These are phyloP conservation scores for Tenthredo scrophulariae DNA, from an alignment of 2,888 invertebrate genomes.

Conservation along the genomic window DNA sequence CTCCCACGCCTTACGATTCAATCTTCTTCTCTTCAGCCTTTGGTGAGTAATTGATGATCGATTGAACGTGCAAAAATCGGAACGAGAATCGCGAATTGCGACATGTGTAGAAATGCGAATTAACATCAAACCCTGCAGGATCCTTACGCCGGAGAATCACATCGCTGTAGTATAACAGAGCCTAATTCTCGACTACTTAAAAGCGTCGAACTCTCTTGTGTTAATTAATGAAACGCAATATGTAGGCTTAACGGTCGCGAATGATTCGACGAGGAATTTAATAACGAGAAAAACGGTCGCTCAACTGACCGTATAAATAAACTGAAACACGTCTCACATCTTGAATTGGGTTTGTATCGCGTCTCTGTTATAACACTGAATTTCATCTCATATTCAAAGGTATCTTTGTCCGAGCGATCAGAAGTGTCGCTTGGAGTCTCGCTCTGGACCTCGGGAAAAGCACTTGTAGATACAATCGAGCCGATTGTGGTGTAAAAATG, in stretches of 20 bases:
- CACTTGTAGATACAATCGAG: neutral
- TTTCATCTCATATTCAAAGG: slow-evolving; percentile 32
- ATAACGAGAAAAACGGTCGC: slow-evolving; percentile 29
- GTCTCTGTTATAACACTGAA: neutral
- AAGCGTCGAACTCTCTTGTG: neutral
- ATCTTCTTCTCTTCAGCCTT: neutral
- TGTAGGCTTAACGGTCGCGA: neutral
- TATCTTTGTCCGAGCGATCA: neutral
- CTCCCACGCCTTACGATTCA: neutral
- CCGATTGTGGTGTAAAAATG: neutral
- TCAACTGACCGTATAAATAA: neutral
- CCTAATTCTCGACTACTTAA: neutral
- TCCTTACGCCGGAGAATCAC: neutral
- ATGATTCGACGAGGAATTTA: slow-evolving; percentile 26
- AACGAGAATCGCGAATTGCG: neutral
- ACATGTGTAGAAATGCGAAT: neutral
- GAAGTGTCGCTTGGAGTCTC: neutral
- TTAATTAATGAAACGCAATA: neutral
- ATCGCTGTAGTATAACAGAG: neutral
- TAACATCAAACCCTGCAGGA: neutral
- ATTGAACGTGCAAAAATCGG: neutral
- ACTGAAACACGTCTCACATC: slow-evolving; percentile 6
- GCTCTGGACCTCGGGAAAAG: neutral
- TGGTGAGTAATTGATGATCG: neutral
- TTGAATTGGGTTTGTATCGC: slow-evolving; percentile 16